Evolutionary conservation across 2,113 vertebrate species (phyloP).

Genomic region (Callithrix jacchus): DNA sequence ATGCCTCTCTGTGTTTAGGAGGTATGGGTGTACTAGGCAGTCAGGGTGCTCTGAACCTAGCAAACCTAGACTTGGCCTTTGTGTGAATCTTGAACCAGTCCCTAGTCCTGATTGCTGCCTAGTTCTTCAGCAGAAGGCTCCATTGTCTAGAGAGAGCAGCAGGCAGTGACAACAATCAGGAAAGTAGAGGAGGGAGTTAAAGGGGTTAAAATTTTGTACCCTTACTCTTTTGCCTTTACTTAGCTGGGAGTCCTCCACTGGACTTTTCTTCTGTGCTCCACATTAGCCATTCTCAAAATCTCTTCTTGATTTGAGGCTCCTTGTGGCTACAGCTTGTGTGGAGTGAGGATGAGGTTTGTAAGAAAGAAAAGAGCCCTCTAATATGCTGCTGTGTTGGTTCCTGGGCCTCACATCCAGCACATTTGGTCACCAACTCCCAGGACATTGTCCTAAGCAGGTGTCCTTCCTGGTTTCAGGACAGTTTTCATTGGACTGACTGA

Average conservation of each 20-base stretch:
- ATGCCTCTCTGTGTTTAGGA: not conserved
- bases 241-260: not conserved
- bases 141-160: not conserved
- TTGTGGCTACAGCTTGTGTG: not conserved
- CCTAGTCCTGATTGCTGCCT: not conserved
- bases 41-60: not conserved
- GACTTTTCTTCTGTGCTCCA: not conserved
- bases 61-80: not conserved
- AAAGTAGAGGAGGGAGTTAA: not conserved
- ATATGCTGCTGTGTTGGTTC: not conserved
- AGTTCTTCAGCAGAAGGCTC: not conserved
- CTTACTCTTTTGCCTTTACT: not conserved
- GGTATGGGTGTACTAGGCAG: not conserved
- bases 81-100: not conserved
- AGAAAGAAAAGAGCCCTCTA: not conserved
- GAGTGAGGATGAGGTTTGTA: not conserved
- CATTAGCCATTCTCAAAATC: not conserved
- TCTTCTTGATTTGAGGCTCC: not conserved
- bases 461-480: conserved; percentile 22
- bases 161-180: not conserved
- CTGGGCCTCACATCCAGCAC: not conserved
- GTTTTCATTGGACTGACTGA: not conserved
- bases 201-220: not conserved
- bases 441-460: conserved; percentile 6
- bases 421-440: conserved; percentile 19